These are phyloP conservation scores for Esox niger DNA, from an alignment of 2,113 vertebrate genomes.

Conservation along the genomic window DNA sequence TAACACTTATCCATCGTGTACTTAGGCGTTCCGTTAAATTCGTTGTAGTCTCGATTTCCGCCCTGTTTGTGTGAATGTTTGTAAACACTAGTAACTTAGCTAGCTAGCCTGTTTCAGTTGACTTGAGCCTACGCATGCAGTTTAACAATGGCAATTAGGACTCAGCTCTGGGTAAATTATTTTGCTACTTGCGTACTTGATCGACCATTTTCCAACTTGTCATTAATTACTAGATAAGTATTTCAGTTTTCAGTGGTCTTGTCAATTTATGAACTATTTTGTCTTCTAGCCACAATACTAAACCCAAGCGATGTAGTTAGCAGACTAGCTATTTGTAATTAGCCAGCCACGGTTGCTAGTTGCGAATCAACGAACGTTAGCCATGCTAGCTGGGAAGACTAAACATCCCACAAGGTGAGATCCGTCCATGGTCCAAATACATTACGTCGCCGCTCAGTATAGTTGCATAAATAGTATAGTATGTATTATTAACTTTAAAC, in stretches of 20 bases:
- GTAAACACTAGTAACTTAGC: constrained; percentile 43
- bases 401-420: not conserved
- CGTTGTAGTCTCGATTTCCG: not conserved
- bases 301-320: not conserved
- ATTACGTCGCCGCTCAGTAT: no score
- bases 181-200: not conserved
- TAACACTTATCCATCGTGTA: not conserved
- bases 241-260: not conserved
- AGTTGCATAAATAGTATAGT: not conserved
- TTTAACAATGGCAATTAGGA: constrained; percentile 34
- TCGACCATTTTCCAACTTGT: not conserved
- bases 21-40: not conserved
- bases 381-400: not conserved
- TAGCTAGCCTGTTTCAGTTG: not conserved
- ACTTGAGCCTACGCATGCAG: constrained; percentile 10
- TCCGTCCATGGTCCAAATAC: no score
- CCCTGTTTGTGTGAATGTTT: constrained; percentile 30
- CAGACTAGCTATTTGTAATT: not conserved
- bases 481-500: not conserved
- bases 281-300: no score
- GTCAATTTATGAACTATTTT: not conserved
- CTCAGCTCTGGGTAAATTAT: not conserved
- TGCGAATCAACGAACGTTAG: not conserved
- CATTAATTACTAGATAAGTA: not conserved
- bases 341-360: not conserved